Evolutionary conservation across 2,113 vertebrate species (phyloP), one percentile per base, ranked within the genome.

Genomic region (Leptodactylus fuscus): DNA sequence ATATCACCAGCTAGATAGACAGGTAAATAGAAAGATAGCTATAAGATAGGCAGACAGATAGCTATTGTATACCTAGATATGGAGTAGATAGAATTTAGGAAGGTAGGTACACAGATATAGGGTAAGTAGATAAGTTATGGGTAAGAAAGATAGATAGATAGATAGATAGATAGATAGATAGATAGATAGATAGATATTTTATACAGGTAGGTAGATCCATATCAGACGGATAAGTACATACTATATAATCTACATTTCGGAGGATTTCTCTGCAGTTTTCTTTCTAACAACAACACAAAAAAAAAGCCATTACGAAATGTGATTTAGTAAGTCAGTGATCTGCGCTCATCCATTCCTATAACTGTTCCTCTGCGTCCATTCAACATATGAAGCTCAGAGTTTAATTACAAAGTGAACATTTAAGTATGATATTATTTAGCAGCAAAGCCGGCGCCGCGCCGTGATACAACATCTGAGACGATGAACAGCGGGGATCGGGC

Each of bases 361-460:
- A 77, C 32, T 20, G 49, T n/a, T 53, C 75, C 75, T 36, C 29
- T n/a, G 75, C 48, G 75, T 32, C 75, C 29, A 77, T 77, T 34
- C 75, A 77, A 51, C 51, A 51, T 36, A 77, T 36, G 48, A 53
- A 55, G 49, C 75, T 49, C 49, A 34, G 5, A 22, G 75, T 53
- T 77, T 77, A 77, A 77, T 77, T 77, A 77, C 49, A 77, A 77
- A 77, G 55, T 55, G 75, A 77, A 20, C 49, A 77, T 77, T 77
- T 77, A 34, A 22, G 29, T 77, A 36, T 77, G 49, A 55, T 29
- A 32, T 20, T 34, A 53, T 60, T 36, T 60, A 80, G 36, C 53
- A 44, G 77, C 20, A 44, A 80, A 62, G 75, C 49, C 48, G 13
- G 29, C 9, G 29, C 75, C 18, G 27, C 75, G 49, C 15, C 36